Evolutionary conservation across 2,113 vertebrate genomes (phyloP), one percentile per base, ranked within the genome.

Genomic region (Malurus cyaneus): DNA sequence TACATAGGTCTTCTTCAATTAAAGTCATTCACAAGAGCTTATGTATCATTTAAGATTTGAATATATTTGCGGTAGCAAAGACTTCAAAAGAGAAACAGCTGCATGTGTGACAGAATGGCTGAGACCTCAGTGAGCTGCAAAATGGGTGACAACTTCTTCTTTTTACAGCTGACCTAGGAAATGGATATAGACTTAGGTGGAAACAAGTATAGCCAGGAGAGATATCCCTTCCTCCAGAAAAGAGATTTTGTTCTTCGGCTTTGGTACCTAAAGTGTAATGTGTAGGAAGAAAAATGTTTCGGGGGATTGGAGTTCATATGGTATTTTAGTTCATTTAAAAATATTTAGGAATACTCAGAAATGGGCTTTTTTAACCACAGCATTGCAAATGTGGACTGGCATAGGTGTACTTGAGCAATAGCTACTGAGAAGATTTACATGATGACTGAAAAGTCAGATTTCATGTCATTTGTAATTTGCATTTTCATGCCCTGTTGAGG

Each of bases 231-330:
- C 44, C 26, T 91, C 6, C 4, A 78, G 39, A 66, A n/a, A 80
- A 66, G 23, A 77, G 20, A 62, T 50, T 83, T 71, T 65, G 3
- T 44, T 76, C 12, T 90, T 61, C 64, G 52, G 8, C 24, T 80
- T 88, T 92, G 60, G 32, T 70, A 52, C 11, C 14, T 56, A 3
- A 16, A 53, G 19, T 23, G 21, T 56, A 28, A 32, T 11, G 6
- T 56, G 19, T 5, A 17, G 18, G 32, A 32, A 82, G 15, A 70
- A 79, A 89, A 89, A 46, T 31, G 13, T 19, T 79, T 67, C 9
- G 15, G 32, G 66, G 24, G 3, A 8, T 19, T 61, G 2, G 34
- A 14, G 11, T 49, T 76, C 32, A 6, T 47, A 29, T 0, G 0
- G 19, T 34, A 32, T 74, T 89, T 80, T 54, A 74, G 59, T 50